A percentile compares a stretch with the other conserved stretches of the same genome.
phyloP scores from a whole-genome alignment of 2,113 vertebrate genomes.

The Empidonax alnorum region DNA sequence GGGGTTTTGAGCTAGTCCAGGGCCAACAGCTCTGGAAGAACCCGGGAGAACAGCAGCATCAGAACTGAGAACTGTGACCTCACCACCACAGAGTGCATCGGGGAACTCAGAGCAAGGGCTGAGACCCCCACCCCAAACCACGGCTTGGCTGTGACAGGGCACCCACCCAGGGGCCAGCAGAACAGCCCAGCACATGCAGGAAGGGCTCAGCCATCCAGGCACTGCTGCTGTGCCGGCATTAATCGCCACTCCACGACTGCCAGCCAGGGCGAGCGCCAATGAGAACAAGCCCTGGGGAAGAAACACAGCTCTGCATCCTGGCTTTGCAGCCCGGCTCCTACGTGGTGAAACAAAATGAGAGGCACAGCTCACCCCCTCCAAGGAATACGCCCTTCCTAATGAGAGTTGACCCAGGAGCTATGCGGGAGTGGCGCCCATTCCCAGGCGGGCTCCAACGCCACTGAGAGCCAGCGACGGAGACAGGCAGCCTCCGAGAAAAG shows the following conservation, averaged over 20 bases:
- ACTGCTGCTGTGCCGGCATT: accelerated
- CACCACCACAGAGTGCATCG: not conserved
- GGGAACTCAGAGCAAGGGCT: not conserved
- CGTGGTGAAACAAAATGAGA: not conserved
- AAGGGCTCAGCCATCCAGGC: not conserved
- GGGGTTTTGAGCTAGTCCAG: not conserved
- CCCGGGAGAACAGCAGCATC: not conserved
- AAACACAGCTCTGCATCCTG: not conserved
- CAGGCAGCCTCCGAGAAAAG: conserved; percentile 25
- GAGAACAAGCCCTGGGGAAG: conserved; percentile 46
- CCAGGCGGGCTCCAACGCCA: conserved; percentile 33
- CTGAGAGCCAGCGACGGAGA: not conserved
- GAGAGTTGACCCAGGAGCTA: conserved; percentile 48
- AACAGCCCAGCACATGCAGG: accelerated
- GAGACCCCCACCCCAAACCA: not conserved
- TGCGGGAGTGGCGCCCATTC: conserved; percentile 34
- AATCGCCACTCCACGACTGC: not conserved
- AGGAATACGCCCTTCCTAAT: conserved; percentile 49
- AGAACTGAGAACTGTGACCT: not conserved
- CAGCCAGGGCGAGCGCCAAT: not conserved
- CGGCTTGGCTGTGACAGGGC: accelerated
- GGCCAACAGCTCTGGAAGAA: not conserved
- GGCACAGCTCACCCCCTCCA: not conserved
- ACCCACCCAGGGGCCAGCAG: not conserved
- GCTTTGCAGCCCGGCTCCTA: not conserved